Conservation (phyloP, 2,797 vertebrate genomes). For the Crypturellus tataupa region DNA sequence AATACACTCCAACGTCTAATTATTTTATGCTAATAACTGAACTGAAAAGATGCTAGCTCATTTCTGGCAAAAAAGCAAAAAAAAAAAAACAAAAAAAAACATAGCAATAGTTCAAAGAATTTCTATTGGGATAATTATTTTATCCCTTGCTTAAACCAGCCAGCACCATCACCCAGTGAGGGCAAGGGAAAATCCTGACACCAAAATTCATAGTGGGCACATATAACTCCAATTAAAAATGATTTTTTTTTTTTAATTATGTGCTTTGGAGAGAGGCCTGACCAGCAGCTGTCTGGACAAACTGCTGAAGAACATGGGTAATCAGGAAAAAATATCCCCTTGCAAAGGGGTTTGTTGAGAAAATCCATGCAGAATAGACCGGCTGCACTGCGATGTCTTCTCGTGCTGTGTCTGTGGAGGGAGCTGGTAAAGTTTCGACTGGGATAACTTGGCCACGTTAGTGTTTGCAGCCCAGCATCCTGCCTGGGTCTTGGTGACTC, state of each 20-base stretch:
- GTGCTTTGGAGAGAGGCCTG: background rate
- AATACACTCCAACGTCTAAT: conserved; percentile 41
- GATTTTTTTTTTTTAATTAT: background rate
- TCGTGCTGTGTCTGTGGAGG: fast-evolving
- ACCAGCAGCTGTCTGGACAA: background rate
- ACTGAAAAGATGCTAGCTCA: background rate
- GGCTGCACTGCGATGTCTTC: background rate
- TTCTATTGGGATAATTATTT: background rate
- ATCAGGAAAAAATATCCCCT: background rate
- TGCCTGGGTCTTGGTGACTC: too few relatives aligned
- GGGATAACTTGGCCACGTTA: background rate
- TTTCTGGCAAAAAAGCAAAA: background rate
- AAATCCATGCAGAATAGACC: background rate
- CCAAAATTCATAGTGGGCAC: background rate
- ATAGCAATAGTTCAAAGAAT: background rate
- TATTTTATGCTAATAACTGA: conserved; percentile 65
- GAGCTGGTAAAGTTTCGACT: background rate
- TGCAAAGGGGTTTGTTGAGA: background rate
- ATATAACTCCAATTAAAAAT: background rate
- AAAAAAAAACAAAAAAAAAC: background rate
- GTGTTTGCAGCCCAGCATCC: background rate
- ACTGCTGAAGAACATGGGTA: background rate
- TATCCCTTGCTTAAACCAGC: conserved; percentile 19
- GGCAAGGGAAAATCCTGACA: background rate
- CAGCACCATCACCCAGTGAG: background rate